Base-by-base conservation (phyloP, 2,797 vertebrate species). In the Hapalemur alaotrensis region DNA sequence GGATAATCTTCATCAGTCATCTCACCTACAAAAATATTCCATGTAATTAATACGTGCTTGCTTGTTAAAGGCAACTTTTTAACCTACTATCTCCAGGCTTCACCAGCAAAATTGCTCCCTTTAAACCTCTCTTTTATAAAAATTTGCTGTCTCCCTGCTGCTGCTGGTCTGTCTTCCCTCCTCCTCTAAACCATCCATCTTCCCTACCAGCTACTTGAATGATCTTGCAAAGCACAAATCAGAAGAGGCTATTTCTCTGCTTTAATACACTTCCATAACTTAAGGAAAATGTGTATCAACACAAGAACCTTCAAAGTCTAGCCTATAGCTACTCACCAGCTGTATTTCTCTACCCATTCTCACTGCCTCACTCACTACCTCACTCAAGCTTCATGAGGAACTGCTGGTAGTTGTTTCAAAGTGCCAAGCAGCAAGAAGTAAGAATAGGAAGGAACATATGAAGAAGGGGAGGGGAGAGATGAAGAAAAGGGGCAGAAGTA, bases 51-150 rank as follows among this genome's bases (percentile, higher is more conserved):
- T 59, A 78, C 30, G 3, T 95, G 52, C 52, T 86, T 85, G 32
- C 75, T 95, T 67, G 50, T 7, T 78, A 95, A 93, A 91, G 54
- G 38, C 14, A 93, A 46, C 61, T 78, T 94, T 94, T 95, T n/a
- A 70, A 46, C 43, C 48, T 41, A 32, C 23, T 52, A 54, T 18
- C 2, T 69, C 38, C 4, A 65, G 17, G 8, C 5, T 83, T 96
- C 79, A 73, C 88, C 59, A 94, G 72, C 67, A 43, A 80, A 52
- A 84, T 75, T 87, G 3, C 43, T 14, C 35, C 72, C 35, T 93
- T 93, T 88, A 73, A 90, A 88, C 25, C 12, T 9, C 50, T 73
- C 30, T 95, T 83, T 94, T 78, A 91, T 73, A 83, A 54, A 88
- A 91, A 80, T 46, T 48, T 52, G 15, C 30, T 57, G 20, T 79